A percentile compares a stretch with the other conserved stretches of the same genome.
Conservation (phyloP, 2,113 vertebrate species). For the Aptenodytes patagonicus region DNA sequence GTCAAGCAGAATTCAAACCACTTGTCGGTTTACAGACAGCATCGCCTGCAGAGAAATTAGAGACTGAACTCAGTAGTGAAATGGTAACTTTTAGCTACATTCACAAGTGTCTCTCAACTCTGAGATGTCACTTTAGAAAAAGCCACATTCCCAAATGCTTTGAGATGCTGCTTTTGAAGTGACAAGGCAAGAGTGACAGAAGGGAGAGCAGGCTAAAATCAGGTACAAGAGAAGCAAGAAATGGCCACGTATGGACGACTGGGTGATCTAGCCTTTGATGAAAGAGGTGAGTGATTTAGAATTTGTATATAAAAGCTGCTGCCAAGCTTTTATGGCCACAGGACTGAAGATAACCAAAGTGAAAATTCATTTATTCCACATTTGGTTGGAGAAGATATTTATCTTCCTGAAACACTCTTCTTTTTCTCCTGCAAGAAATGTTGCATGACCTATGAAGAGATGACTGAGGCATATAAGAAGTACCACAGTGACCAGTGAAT, state of each 20-base stretch:
- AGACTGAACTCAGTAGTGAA: constrained; percentile 4
- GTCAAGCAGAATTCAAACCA: constrained; percentile 4
- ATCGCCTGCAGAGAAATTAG: constrained; percentile 2
- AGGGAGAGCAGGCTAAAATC: not conserved
- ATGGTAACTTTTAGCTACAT: constrained; percentile 23
- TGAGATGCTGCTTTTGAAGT: constrained; percentile 9
- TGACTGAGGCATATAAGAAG: not conserved
- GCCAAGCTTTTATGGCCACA: not conserved
- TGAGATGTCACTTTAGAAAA: constrained; percentile 33
- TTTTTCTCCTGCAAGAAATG: not conserved
- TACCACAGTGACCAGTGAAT: not conserved
- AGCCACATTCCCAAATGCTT: not conserved
- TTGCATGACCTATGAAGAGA: not conserved
- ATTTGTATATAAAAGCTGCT: not conserved
- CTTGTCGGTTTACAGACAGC: not conserved
- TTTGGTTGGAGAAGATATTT: not conserved
- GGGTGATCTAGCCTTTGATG: not conserved
- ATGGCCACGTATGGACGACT: not conserved
- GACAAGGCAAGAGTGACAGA: not conserved
- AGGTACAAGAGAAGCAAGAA: not conserved
- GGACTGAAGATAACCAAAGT: not conserved
- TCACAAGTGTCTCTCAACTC: constrained; percentile 30
- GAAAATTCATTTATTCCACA: not conserved
- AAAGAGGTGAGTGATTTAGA: not conserved
- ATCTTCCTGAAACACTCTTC: not conserved